Conservation (phyloP, 2,888 invertebrate species). For the Plagodis dolabraria region DNA sequence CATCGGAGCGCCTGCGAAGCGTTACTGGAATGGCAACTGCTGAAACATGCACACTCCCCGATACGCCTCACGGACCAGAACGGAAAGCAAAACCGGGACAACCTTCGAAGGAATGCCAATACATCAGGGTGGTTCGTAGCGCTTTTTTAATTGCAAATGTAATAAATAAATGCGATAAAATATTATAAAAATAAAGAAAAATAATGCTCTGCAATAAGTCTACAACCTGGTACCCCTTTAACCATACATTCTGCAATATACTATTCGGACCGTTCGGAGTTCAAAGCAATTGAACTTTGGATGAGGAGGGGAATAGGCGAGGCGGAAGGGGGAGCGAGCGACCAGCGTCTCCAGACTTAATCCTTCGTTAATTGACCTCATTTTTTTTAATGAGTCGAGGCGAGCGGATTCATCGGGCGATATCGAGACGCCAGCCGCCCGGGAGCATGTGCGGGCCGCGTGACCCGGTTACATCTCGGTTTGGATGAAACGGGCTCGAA, state of each 20-base stretch:
- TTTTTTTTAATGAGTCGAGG: constrained; percentile 69
- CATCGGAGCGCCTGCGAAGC: constrained; percentile 56
- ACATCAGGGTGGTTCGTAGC: constrained; percentile 74
- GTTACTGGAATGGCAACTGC: constrained; percentile 49
- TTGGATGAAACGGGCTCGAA: constrained; percentile 6
- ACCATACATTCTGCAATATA: constrained; percentile 79
- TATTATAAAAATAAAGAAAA: constrained; percentile 76
- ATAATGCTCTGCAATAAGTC: constrained; percentile 70
- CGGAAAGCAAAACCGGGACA: constrained; percentile 86
- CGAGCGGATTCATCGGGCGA: constrained; percentile 50
- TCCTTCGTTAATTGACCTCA: constrained; percentile 80
- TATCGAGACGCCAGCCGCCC: constrained; percentile 65
- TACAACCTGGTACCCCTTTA: constrained; percentile 83
- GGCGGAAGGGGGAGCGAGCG: constrained; percentile 55
- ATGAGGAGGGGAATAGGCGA: constrained; percentile 38
- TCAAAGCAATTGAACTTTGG: constrained; percentile 76
- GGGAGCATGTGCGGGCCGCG: constrained; percentile 49
- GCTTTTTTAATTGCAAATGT: constrained; percentile 61
- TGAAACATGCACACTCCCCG: constrained; percentile 77
- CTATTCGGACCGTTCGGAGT: constrained; percentile 68
- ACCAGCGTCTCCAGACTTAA: constrained; percentile 73
- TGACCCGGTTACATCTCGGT: constrained; percentile 46
- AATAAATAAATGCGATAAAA: constrained; percentile 82
- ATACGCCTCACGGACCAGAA: constrained; percentile 68
- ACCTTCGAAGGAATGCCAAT: constrained; percentile 84